A percentile compares a stretch with the other conserved stretches of the same genome.
Conservation (phyloP, 2,797 vertebrate species). For the Pteronotus mesoamericanus region DNA sequence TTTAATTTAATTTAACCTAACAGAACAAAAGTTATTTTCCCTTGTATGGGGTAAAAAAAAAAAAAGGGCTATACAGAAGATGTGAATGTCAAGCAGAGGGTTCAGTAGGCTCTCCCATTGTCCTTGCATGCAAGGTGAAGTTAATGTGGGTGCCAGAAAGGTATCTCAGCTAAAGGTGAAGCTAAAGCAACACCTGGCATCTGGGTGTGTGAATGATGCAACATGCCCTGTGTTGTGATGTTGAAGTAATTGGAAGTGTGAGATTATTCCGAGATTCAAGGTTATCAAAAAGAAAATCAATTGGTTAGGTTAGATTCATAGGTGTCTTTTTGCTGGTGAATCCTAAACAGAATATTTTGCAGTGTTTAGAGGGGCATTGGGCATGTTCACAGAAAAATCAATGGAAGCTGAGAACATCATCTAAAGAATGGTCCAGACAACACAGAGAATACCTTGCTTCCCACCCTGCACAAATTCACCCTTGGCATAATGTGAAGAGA, state of each 20-base stretch:
- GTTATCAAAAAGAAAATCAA: neutral
- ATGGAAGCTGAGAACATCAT: neutral
- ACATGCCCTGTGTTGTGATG: neutral
- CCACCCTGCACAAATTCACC: neutral
- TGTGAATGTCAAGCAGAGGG: neutral
- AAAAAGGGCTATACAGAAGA: neutral
- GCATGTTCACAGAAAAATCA: neutral
- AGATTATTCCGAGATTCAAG: neutral
- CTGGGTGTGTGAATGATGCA: neutral
- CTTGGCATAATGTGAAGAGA: neutral
- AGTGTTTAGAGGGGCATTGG: neutral
- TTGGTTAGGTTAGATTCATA: neutral
- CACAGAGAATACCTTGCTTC: neutral
- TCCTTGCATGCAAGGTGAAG: neutral
- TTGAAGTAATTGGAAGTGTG: neutral
- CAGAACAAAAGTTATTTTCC: neutral
- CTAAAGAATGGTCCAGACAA: neutral
- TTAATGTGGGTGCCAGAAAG: neutral
- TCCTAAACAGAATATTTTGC: neutral
- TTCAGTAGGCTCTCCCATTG: neutral
- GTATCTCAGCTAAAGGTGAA: neutral
- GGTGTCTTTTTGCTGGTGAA: neutral
- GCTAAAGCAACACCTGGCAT: neutral
- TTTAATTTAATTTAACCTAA: slow-evolving; percentile 9
- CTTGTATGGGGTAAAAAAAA: neutral